phyloP scores from a whole-genome alignment of 2,113 vertebrate genomes.

The Oncorhynchus gorbuscha region DNA sequence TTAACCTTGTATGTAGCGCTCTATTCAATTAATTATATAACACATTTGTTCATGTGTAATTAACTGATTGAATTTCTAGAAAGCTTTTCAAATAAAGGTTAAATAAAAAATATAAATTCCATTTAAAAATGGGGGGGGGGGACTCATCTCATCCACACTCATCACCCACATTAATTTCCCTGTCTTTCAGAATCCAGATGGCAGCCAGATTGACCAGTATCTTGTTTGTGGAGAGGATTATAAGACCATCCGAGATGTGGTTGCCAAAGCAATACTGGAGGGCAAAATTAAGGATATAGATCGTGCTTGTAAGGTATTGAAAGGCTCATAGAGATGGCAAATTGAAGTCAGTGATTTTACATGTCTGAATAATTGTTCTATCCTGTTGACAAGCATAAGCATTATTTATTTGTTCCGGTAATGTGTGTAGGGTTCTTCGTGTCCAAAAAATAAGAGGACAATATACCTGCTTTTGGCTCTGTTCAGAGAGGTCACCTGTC shows the following conservation, averaged over 20 bases:
- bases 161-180: too few species aligned
- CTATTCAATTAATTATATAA: too few species aligned
- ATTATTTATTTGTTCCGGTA: not conserved
- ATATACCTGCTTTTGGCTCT: constrained; percentile 81
- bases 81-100: too few species aligned
- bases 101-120: too few species aligned
- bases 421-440: constrained; percentile 64
- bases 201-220: constrained; percentile 76
- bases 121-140: too few species aligned
- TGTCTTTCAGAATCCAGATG: constrained; percentile 47
- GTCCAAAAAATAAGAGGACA: constrained; percentile 30
- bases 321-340: not conserved
- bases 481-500: constrained; percentile 81
- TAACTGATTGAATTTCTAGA: too few species aligned
- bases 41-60: too few species aligned
- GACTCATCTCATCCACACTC: too few species aligned
- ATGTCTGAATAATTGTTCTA: not conserved
- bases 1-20: too few species aligned
- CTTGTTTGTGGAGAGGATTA: constrained; percentile 80
- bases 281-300: constrained; percentile 57
- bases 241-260: constrained; percentile 77
- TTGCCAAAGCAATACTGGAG: constrained; percentile 74
- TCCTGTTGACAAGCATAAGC: not conserved
- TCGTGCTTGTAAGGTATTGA: constrained; percentile 74
- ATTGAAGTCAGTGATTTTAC: not conserved